Percentiles rank a stretch among this genome's conserved stretches.
Evolutionary conservation across 2,888 invertebrate species (phyloP).

Genomic region (Sinopyrophorus schimmeli): DNA sequence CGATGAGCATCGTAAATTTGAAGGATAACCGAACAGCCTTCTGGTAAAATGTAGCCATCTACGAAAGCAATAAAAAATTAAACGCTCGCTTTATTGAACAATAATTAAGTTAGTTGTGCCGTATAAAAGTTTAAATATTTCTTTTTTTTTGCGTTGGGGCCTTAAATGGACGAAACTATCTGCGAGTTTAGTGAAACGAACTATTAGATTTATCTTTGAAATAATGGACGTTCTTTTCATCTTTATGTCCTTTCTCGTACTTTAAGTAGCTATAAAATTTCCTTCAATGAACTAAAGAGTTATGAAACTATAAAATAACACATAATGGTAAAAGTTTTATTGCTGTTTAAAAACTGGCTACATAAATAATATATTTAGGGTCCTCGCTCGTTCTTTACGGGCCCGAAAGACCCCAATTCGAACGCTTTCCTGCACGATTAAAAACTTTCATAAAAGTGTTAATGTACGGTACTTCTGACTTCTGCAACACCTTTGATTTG

Average conservation of each 20-base stretch:
- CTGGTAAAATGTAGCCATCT: conserved; percentile 43
- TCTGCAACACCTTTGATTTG: too few relatives aligned
- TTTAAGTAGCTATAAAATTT: too few relatives aligned
- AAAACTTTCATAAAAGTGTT: too few relatives aligned
- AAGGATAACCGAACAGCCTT: conserved; percentile 40
- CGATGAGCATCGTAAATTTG: conserved; percentile 48
- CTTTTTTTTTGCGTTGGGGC: neutral
- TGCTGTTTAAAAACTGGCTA: too few relatives aligned
- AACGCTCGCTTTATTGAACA: neutral
- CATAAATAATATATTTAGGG: too few relatives aligned
- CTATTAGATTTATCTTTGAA: conserved; percentile 1
- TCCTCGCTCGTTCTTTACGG: too few relatives aligned
- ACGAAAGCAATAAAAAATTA: conserved; percentile 22
- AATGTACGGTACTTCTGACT: too few relatives aligned
- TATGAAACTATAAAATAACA: too few relatives aligned
- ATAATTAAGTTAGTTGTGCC: neutral
- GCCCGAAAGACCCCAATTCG: too few relatives aligned
- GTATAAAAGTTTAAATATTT: neutral
- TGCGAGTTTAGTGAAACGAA: neutral
- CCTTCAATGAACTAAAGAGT: too few relatives aligned
- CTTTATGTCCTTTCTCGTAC: conserved; percentile 3
- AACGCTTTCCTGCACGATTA: too few relatives aligned
- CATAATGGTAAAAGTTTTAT: too few relatives aligned
- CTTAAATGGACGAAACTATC: neutral
- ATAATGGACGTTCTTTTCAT: neutral